These are phyloP conservation scores for Cyprinodon tularosa DNA, from an alignment of 2,113 vertebrate genomes.

Conservation along the genomic window DNA sequence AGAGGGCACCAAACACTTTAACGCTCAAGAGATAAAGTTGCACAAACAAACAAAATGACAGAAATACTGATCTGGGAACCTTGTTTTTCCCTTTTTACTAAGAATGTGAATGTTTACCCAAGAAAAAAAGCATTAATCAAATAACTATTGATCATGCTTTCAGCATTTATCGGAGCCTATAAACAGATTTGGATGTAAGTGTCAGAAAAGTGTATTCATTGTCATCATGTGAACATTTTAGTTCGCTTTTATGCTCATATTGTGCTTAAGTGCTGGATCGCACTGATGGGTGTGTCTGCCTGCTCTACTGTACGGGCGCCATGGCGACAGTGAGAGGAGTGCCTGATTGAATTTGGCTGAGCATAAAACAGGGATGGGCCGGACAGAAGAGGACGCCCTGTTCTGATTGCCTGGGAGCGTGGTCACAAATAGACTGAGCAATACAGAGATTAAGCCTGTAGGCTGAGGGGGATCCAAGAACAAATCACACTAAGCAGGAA, in stretches of 20 bases:
- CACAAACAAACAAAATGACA: background rate
- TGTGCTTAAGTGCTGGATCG: slow-evolving; percentile 13
- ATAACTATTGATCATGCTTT: background rate
- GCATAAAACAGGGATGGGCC: slow-evolving; percentile 59
- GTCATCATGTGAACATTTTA: background rate
- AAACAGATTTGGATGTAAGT: background rate
- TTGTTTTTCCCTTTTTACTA: background rate
- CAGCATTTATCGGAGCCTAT: background rate
- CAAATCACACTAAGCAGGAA: background rate
- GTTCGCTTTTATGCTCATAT: slow-evolving; percentile 8
- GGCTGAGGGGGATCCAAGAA: background rate
- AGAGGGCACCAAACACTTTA: slow-evolving; percentile 48
- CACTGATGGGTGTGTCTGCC: slow-evolving; percentile 52
- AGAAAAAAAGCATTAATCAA: background rate
- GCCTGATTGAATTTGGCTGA: slow-evolving; percentile 73
- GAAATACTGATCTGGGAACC: background rate
- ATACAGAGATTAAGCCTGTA: slow-evolving; percentile 1
- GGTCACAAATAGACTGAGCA: background rate
- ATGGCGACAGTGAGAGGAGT: slow-evolving; percentile 61
- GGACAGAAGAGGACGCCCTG: slow-evolving; percentile 58
- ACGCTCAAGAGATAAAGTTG: background rate
- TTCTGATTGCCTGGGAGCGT: slow-evolving; percentile 34
- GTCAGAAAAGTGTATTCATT: background rate
- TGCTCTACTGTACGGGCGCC: slow-evolving; percentile 42
- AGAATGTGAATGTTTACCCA: background rate